Conservation (phyloP, 2,797 vertebrate genomes). For the Loris lydekkerianus region DNA sequence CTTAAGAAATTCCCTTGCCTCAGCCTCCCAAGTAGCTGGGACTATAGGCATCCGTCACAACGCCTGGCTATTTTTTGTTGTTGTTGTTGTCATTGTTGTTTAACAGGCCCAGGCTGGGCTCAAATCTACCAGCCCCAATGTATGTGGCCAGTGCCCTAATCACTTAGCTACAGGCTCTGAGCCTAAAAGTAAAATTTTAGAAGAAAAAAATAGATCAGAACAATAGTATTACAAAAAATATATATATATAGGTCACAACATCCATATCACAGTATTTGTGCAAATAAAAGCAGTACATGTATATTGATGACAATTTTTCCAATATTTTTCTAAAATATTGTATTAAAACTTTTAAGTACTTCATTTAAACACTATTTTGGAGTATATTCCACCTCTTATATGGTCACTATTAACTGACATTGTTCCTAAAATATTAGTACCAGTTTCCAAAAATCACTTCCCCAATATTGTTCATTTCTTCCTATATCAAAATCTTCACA, state of each 20-base stretch:
- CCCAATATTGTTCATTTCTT: background rate
- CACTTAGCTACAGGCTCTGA: no score
- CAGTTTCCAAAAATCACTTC: background rate
- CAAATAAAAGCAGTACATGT: background rate
- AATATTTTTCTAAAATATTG: background rate
- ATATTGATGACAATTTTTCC: background rate
- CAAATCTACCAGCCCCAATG: no score
- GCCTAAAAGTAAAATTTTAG: slow-evolving; percentile 15
- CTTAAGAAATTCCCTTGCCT: no score
- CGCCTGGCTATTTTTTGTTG: no score
- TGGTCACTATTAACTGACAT: background rate
- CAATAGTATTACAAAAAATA: background rate
- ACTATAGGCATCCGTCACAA: no score
- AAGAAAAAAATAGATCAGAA: background rate
- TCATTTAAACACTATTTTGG: background rate
- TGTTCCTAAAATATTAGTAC: background rate
- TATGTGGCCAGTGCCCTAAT: no score
- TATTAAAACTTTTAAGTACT: background rate
- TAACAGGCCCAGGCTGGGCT: no score
- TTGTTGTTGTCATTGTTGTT: no score
- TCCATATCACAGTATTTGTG: background rate
- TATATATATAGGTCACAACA: slow-evolving; percentile 22
- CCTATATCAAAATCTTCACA: background rate
- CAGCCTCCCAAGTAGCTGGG: no score
- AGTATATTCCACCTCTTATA: background rate